A percentile compares a stretch with the other conserved stretches of the same genome.
Evolutionary conservation across 2,888 invertebrate genomes (phyloP).

Genomic region (Eupsilia transversa): DNA sequence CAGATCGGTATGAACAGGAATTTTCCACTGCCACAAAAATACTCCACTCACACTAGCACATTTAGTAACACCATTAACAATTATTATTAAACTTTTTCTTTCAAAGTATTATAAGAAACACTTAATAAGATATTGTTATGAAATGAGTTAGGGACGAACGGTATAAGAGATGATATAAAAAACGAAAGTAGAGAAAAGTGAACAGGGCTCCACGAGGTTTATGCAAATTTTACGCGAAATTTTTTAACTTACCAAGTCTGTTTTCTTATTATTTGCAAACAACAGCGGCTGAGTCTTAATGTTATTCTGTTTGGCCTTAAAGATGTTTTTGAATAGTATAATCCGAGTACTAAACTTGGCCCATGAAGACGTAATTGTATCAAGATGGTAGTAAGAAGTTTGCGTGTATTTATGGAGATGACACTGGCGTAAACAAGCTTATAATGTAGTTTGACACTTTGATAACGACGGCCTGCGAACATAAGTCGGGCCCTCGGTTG

Average conservation of each 20-base stretch:
- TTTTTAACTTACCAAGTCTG: constrained; percentile 86
- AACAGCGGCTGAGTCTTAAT: constrained; percentile 79
- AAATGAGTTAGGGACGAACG: constrained; percentile 79
- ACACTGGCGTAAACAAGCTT: constrained; percentile 65
- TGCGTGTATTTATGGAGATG: constrained; percentile 64
- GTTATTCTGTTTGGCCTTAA: constrained; percentile 76
- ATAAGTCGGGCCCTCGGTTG: constrained; percentile 45
- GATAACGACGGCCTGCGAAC: constrained; percentile 54
- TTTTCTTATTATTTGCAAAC: constrained; percentile 87
- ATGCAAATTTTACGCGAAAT: constrained; percentile 87
- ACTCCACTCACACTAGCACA: constrained; percentile 19
- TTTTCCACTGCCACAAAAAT: constrained; percentile 45
- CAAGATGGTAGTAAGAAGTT: constrained; percentile 65
- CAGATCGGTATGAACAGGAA: constrained; percentile 52
- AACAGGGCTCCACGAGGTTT: constrained; percentile 83
- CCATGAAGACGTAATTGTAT: constrained; percentile 74
- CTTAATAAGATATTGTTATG: constrained; percentile 75
- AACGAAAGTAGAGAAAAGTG: constrained; percentile 82
- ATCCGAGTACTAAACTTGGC: constrained; percentile 69
- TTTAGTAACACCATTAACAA: constrained; percentile 53
- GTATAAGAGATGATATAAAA: constrained; percentile 82
- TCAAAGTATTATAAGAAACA: constrained; percentile 62
- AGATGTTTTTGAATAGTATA: constrained; percentile 74
- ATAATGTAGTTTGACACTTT: constrained; percentile 62
- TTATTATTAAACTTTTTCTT: constrained; percentile 56